These are phyloP conservation scores for Oxystoma pomonae DNA, from an alignment of 2,888 invertebrate species.

Conservation along the genomic window DNA sequence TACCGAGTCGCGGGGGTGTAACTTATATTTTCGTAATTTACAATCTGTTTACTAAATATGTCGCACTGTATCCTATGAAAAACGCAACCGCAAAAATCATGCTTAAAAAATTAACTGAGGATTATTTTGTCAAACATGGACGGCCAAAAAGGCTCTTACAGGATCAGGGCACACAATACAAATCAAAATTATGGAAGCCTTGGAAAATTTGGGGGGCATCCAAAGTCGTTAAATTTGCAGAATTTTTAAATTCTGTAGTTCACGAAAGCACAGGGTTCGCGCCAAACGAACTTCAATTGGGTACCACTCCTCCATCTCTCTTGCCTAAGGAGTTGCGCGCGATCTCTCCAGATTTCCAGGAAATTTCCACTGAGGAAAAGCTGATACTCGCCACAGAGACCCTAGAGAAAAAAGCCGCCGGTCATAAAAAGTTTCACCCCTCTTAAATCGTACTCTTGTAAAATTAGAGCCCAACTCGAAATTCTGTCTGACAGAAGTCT, in stretches of 20 bases:
- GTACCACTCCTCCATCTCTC: neutral
- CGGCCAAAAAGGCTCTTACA: neutral
- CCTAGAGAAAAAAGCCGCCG: conserved; percentile 2
- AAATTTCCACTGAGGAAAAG: neutral
- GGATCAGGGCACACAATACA: conserved; percentile 5
- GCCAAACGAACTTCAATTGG: neutral
- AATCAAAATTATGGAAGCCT: conserved; percentile 1
- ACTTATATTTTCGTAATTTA: conserved; percentile 40
- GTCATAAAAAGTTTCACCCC: no score
- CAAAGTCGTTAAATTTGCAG: neutral
- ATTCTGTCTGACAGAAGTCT: no score
- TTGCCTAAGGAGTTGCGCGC: neutral
- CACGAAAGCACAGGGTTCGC: conserved; percentile 1
- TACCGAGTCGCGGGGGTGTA: conserved; percentile 33
- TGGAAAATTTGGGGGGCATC: neutral
- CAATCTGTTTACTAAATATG: conserved; percentile 21
- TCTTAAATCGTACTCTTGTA: no score
- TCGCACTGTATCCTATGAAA: conserved; percentile 8
- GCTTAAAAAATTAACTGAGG: conserved; percentile 4
- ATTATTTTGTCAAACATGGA: conserved; percentile 3
- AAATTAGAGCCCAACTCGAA: no score
- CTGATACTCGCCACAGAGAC: conserved; percentile 6
- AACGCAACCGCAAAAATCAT: conserved; percentile 6
- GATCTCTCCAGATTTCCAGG: neutral
- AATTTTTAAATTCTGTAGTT: neutral